Conservation (phyloP, 1,140 invertebrate species). For the Cryptotermes secundus region DNA sequence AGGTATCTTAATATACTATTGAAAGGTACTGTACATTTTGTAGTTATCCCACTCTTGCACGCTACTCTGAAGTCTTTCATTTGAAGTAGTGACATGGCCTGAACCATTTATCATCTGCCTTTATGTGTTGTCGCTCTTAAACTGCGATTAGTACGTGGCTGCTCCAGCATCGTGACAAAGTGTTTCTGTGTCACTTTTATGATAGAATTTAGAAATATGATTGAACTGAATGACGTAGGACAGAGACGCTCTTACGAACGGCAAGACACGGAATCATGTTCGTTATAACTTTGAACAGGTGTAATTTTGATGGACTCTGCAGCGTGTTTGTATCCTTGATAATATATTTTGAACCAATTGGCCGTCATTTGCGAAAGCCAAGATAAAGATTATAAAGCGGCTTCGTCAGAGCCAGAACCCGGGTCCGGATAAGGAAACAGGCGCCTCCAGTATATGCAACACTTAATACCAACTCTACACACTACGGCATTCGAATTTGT, state of each 20-base stretch:
- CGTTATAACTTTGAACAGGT: not conserved
- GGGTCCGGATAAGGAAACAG: too few relatives aligned
- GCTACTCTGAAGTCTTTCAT: too few relatives aligned
- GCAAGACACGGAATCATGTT: not conserved
- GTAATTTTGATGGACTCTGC: not conserved
- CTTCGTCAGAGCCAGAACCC: too few relatives aligned
- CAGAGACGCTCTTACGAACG: not conserved
- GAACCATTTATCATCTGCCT: not conserved
- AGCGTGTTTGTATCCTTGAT: too few relatives aligned
- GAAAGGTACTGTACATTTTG: too few relatives aligned
- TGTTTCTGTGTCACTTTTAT: not conserved
- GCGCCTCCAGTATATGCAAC: too few relatives aligned
- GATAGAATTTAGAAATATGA: constrained; percentile 9
- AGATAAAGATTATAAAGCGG: too few relatives aligned
- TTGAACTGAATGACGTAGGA: not conserved
- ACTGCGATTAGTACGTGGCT: not conserved
- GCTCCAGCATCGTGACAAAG: not conserved
- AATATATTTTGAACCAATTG: too few relatives aligned
- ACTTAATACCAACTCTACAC: too few relatives aligned
- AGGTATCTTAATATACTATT: too few relatives aligned
- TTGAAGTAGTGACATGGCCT: not conserved
- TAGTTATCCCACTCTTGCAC: not conserved
- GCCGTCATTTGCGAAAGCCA: too few relatives aligned
- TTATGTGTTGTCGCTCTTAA: constrained; percentile 19
- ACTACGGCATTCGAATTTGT: too few relatives aligned